phyloP scores from a whole-genome alignment of 2,888 invertebrate species.

The Helleia helle region DNA sequence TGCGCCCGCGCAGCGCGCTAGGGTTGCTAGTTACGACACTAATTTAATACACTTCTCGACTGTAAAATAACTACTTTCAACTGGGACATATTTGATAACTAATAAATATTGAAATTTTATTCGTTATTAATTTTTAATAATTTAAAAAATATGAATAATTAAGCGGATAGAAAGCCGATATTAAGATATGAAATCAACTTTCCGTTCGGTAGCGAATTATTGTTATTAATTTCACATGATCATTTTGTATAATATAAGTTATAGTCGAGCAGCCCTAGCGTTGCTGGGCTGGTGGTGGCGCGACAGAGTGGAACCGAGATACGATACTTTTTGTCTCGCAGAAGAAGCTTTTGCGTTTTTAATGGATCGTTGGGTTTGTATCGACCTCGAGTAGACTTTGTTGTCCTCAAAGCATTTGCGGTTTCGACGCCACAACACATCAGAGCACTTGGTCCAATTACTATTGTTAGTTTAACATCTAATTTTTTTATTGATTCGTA shows the following conservation, averaged over 20 bases:
- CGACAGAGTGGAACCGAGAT: slow-evolving; percentile 60
- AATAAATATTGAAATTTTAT: not conserved
- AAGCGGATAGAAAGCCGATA: too few relatives aligned
- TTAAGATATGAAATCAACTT: not conserved
- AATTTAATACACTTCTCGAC: not conserved
- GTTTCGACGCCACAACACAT: too few relatives aligned
- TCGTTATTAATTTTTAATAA: not conserved
- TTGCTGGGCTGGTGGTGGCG: not conserved
- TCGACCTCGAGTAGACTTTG: slow-evolving; percentile 67
- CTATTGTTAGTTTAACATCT: too few relatives aligned
- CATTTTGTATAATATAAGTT: not conserved
- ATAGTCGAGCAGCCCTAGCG: not conserved
- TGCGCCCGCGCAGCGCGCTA: slow-evolving; percentile 46
- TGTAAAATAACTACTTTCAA: not conserved
- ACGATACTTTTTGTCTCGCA: slow-evolving; percentile 67
- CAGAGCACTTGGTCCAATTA: too few relatives aligned
- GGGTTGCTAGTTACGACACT: not conserved
- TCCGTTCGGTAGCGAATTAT: not conserved
- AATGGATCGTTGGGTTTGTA: slow-evolving; percentile 70
- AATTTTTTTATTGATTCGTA: too few relatives aligned
- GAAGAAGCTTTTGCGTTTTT: slow-evolving; percentile 65
- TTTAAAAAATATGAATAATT: not conserved
- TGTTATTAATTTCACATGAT: not conserved
- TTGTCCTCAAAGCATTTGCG: too few relatives aligned
- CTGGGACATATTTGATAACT: not conserved